Conservation (phyloP, 2,113 vertebrate genomes). For the Hippocampus comes region DNA sequence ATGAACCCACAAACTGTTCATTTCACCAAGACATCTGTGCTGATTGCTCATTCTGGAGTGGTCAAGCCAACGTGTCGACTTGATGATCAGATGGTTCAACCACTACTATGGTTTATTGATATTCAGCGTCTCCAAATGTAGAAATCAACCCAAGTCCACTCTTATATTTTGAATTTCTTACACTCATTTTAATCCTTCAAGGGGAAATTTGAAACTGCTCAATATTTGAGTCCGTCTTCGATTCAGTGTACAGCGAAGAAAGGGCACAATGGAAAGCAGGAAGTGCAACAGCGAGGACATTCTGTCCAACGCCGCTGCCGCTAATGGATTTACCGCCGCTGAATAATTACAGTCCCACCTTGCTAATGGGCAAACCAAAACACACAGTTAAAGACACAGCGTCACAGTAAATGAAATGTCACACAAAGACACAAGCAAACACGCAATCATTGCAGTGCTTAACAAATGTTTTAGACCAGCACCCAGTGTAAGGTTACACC, state of each 20-base stretch:
- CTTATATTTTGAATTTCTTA: background rate
- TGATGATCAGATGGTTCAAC: no score
- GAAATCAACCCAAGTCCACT: background rate
- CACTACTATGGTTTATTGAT: no score
- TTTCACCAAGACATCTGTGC: no score
- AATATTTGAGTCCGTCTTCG: slow-evolving; percentile 7
- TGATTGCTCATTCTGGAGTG: no score
- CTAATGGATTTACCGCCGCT: slow-evolving; percentile 55
- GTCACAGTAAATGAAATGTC: background rate
- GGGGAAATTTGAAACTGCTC: slow-evolving; percentile 26
- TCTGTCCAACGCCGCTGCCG: slow-evolving; percentile 31
- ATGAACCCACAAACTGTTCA: no score
- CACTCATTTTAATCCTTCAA: slow-evolving; percentile 12
- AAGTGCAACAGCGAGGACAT: background rate
- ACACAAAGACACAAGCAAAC: slow-evolving; percentile 12
- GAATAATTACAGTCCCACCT: slow-evolving; percentile 55
- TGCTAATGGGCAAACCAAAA: slow-evolving; percentile 44
- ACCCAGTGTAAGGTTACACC: background rate
- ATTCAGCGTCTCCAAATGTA: no score
- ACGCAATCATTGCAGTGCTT: background rate
- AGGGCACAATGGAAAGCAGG: background rate
- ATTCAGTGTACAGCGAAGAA: background rate
- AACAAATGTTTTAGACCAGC: background rate
- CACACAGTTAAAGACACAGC: slow-evolving; percentile 5
- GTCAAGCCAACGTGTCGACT: no score